Base-by-base conservation (phyloP, 1,140 invertebrate genomes). In the Eueides isabella region DNA sequence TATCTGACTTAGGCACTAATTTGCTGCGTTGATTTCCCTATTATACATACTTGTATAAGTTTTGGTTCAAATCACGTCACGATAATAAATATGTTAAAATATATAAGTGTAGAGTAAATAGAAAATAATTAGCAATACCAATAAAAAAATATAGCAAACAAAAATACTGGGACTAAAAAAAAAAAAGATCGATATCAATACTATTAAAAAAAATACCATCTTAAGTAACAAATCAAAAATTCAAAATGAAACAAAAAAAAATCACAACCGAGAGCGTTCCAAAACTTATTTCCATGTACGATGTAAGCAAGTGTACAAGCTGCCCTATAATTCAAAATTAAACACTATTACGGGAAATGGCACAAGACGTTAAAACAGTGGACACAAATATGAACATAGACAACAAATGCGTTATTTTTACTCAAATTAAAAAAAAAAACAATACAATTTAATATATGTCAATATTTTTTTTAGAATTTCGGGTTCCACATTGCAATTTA, bases 1-100 rank as follows among this genome's bases (percentile, higher is more conserved):
- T 76, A 75, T 70, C 73, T 79, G 55, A 70, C 70, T 75, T 80
- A 77, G 70, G 76, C 76, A 77, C 78, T 75, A 77, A 55, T 75
- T 74, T 76, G 75, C 75, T 77, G 75, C 75, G 67, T 67, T 67
- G 72, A 65, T 48, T 67, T 62, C n/a, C 55, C 62, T 71, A 63
- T 74, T 29, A 61, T 67, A 68, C 31, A 67, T 64, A 63, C 19
- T 64, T 62, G 11, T 61, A 19, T 29, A 31, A 30, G 48, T 69
- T 69, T 70, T 19, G 67, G 67, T 33, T 70, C 55, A 69, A 69
- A 63, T 62, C 68, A 41, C 61, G 67, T 62, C 67, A 61, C 35
- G 14, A 48, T 19, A 23, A 26, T 14, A 12, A 11, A 55, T 44
- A 44, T 44, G 19, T 19, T n/a, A 2, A 44, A 6, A 44, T 44